Percentiles rank a stretch among this genome's conserved stretches.
These are phyloP conservation scores for Microctenopoma stevenorrisi DNA, from an alignment of 2,797 vertebrate genomes.

Conservation along the genomic window DNA sequence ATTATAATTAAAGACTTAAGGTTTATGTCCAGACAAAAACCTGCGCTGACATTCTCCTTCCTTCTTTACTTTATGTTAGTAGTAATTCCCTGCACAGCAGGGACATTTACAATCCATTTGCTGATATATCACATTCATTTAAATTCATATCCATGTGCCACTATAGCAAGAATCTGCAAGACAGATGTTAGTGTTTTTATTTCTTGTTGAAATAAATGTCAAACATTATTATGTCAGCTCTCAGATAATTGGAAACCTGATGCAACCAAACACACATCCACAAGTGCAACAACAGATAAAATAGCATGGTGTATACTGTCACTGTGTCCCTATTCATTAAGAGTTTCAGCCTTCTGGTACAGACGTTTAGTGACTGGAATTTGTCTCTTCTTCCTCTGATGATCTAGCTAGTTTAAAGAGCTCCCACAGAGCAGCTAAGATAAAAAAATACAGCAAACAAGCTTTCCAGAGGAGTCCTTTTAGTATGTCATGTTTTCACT, in stretches of 20 bases:
- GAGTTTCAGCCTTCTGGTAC: conserved; percentile 47
- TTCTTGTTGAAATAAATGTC: conserved; percentile 15
- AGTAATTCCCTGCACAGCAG: conserved; percentile 20
- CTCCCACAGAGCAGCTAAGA: conserved; percentile 50
- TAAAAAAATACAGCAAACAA: conserved; percentile 56
- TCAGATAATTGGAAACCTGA: conserved; percentile 20
- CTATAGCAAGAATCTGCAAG: conserved; percentile 5
- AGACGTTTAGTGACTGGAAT: conserved; percentile 44
- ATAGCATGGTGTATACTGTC: conserved; percentile 5
- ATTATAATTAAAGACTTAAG: conserved; percentile 36
- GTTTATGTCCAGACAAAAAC: conserved; percentile 11
- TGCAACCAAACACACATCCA: conserved; percentile 16
- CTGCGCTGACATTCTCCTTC: background rate
- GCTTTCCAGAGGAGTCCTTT: conserved; percentile 30
- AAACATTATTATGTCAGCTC: conserved; percentile 22
- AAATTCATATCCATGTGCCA: background rate
- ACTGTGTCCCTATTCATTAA: conserved; percentile 47
- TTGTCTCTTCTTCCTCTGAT: conserved; percentile 56
- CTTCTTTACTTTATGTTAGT: conserved; percentile 5
- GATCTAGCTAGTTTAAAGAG: conserved; percentile 49
- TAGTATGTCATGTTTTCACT: conserved; percentile 42
- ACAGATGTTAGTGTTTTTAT: conserved; percentile 7
- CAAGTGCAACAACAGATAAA: conserved; percentile 41
- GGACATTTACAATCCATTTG: conserved; percentile 21
- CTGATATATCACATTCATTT: conserved; percentile 11